Conservation (phyloP, 2,888 invertebrate genomes). For the Orthosia gracilis region DNA sequence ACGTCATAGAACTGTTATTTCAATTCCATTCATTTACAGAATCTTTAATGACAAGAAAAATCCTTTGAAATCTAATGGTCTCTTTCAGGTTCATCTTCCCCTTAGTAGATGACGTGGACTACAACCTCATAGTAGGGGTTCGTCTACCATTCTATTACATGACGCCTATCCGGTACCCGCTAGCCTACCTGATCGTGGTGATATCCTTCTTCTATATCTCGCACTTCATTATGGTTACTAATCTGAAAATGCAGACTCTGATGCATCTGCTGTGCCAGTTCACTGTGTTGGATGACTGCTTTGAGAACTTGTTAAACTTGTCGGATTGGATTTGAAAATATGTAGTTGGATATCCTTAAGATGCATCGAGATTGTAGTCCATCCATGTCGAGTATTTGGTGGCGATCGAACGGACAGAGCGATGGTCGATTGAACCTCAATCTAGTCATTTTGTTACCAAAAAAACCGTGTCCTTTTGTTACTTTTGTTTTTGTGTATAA, state of each 20-base stretch:
- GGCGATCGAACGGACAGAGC: no score
- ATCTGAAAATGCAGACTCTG: slow-evolving; percentile 81
- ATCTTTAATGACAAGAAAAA: no score
- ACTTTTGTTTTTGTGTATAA: no score
- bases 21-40: no score
- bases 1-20: not conserved
- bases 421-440: no score
- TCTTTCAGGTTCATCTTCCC: slow-evolving; percentile 81
- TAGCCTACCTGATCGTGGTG: slow-evolving; percentile 73
- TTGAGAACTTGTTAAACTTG: slow-evolving; percentile 80
- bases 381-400: no score
- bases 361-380: no score
- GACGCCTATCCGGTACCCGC: slow-evolving; percentile 70
- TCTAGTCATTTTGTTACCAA: no score
- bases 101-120: slow-evolving; percentile 82
- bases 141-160: slow-evolving; percentile 77
- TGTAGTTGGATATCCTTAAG: not conserved
- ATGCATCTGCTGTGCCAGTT: slow-evolving; percentile 84
- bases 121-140: slow-evolving; percentile 80
- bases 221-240: slow-evolving; percentile 83
- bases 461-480: no score
- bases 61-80: no score
- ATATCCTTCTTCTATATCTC: slow-evolving; percentile 77
- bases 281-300: slow-evolving; percentile 80
- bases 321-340: slow-evolving; percentile 70